phyloP scores from a whole-genome alignment of 2,888 invertebrate species.

The Amaurobius ferox region DNA sequence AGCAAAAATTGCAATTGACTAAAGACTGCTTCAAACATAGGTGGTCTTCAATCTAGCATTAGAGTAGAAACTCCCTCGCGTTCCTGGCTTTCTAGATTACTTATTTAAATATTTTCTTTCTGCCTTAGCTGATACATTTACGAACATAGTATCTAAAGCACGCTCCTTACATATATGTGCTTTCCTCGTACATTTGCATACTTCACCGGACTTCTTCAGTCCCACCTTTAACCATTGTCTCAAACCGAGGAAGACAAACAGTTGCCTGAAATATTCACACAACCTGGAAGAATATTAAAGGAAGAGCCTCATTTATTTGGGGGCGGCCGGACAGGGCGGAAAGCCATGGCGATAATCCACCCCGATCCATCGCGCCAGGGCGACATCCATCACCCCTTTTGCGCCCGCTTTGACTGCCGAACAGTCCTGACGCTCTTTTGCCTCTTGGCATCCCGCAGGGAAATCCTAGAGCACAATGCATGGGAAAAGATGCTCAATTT shows the following conservation, averaged over 20 bases:
- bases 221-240: slow-evolving; percentile 17
- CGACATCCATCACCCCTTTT: slow-evolving; percentile 66
- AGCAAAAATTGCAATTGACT: too few relatives aligned
- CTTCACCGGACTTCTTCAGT: too few relatives aligned
- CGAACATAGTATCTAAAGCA: too few relatives aligned
- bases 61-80: too few relatives aligned
- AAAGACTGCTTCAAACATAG: too few relatives aligned
- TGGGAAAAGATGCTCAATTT: not conserved
- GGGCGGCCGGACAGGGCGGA: slow-evolving; percentile 43
- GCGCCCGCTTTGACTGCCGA: slow-evolving; percentile 49
- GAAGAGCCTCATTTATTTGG: slow-evolving; percentile 56
- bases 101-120: too few relatives aligned
- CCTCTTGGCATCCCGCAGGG: slow-evolving; percentile 43
- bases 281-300: slow-evolving; percentile 59
- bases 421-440: slow-evolving; percentile 7
- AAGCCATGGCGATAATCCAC: slow-evolving; percentile 66
- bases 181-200: too few relatives aligned
- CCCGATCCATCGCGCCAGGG: slow-evolving; percentile 52
- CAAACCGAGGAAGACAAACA: slow-evolving; percentile 40
- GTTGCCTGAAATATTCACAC: slow-evolving; percentile 64
- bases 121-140: too few relatives aligned
- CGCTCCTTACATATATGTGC: too few relatives aligned
- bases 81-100: too few relatives aligned
- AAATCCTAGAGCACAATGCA: slow-evolving; percentile 28
- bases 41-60: too few relatives aligned